Evolutionary conservation across 2,888 invertebrate genomes (phyloP), one percentile per base, ranked within the genome.

Genomic region (Ophraella communa): DNA sequence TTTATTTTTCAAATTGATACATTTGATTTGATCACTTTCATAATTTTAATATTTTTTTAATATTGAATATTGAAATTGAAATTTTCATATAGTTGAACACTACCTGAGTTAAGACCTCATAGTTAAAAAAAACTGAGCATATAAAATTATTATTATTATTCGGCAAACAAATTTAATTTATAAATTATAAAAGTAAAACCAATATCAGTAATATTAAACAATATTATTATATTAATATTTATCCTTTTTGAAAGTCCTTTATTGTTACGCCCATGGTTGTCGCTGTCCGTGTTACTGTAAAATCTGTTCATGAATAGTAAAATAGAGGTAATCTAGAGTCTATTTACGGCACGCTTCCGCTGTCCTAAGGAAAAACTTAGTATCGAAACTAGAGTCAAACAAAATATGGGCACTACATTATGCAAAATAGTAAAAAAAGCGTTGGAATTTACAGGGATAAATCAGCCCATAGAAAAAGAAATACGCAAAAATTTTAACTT

Each of bases 341-440:
- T 39, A 39, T 39, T 39, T 39, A 39, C 39, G 39, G 39, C 39
- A 39, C 39, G 39, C 39, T 39, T 39, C 39, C 39, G 39, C 39
- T 39, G 39, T 39, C 39, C n/a, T 39, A 39, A 39, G 14, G 39
- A 39, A 39, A 39, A 39, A 39, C 39, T 39, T 39, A 7, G 39
- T 39, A 39, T 39, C 39, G 30, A 39, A 39, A 39, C 39, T 39
- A 39, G 39, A 39, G 39, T 39, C 39, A 14, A 39, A 39, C 39
- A 39, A 14, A 39, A 39, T 39, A 39, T 39, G 39, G 4, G 1
- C 14, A 39, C 39, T 39, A 39, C 39, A 17, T 39, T 39, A 39
- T 39, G 39, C 39, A 39, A 39, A 39, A 39, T 39, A 39, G 39
- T 39, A 39, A 39, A 39, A 39, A 39, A 39, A 30, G n/a, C 17